Conservation (phyloP, 2,113 vertebrate species). For the Chloropsis hardwickii region DNA sequence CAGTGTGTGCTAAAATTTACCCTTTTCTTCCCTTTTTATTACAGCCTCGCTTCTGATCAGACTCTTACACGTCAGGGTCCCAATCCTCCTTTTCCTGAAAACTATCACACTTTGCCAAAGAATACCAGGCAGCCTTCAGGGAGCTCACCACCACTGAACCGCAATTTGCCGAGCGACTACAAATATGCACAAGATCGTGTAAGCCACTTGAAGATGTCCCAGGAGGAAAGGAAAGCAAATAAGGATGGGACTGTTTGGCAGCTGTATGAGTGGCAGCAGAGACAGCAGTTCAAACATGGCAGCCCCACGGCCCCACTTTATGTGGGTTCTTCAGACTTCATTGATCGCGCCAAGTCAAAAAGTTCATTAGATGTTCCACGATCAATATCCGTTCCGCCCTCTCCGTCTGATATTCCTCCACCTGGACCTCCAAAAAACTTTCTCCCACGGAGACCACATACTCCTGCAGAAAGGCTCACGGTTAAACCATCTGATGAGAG, state of each 20-base stretch:
- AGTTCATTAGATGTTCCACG: conserved; percentile 91
- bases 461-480: conserved; percentile 89
- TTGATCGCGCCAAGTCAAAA: conserved; percentile 83
- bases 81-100: conserved; percentile 80
- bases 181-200: conserved; percentile 96
- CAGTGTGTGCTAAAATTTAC: neutral
- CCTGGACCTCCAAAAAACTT: conserved; percentile 80
- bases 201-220: conserved; percentile 96
- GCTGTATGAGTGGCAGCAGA: conserved; percentile 97
- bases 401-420: conserved; percentile 89
- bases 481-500: conserved; percentile 85
- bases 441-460: conserved; percentile 86
- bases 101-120: conserved; percentile 92
- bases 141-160: conserved; percentile 80
- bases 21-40: neutral
- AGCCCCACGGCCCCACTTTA: conserved; percentile 89
- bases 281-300: conserved; percentile 95
- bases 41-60: conserved; percentile 81
- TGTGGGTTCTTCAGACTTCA: conserved; percentile 78
- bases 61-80: conserved; percentile 84
- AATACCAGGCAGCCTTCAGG: conserved; percentile 79
- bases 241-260: conserved; percentile 98
- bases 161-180: conserved; percentile 92
- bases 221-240: conserved; percentile 88
- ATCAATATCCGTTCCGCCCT: conserved; percentile 93